Conservation (phyloP, 2,113 vertebrate species). For the Nothocercus nigrocapillus region DNA sequence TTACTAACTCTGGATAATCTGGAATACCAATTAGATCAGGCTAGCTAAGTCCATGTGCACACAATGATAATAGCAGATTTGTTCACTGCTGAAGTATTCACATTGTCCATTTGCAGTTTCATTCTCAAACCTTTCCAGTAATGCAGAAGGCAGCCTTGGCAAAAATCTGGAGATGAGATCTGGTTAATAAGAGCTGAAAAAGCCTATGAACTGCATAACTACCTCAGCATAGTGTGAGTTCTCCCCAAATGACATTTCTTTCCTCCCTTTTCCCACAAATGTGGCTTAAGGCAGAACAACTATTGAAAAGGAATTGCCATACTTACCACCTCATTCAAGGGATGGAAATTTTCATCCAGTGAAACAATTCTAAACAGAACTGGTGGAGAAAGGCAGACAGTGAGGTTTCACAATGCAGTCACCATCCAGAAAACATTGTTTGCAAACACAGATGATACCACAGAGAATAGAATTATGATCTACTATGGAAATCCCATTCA, state of each 20-base stretch:
- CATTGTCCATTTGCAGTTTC: neutral
- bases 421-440: neutral
- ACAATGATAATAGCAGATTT: neutral
- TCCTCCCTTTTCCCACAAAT: neutral
- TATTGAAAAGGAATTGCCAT: neutral
- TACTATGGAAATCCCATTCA: neutral
- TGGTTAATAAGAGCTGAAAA: neutral
- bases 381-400: conserved; percentile 53
- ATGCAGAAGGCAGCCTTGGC: neutral
- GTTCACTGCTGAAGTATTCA: neutral
- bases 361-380: conserved; percentile 76
- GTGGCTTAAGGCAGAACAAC: neutral
- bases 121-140: neutral
- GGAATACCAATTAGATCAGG: neutral
- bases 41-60: neutral
- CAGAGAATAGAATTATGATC: neutral
- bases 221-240: neutral
- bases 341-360: conserved; percentile 74
- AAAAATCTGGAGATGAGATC: neutral
- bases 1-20: neutral
- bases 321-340: conserved; percentile 74
- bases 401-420: neutral
- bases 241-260: neutral
- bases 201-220: neutral
- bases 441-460: neutral